Evolutionary conservation across 1,140 invertebrate genomes (phyloP), one percentile per base, ranked within the genome.

Genomic region (Notospermus geniculatus): DNA sequence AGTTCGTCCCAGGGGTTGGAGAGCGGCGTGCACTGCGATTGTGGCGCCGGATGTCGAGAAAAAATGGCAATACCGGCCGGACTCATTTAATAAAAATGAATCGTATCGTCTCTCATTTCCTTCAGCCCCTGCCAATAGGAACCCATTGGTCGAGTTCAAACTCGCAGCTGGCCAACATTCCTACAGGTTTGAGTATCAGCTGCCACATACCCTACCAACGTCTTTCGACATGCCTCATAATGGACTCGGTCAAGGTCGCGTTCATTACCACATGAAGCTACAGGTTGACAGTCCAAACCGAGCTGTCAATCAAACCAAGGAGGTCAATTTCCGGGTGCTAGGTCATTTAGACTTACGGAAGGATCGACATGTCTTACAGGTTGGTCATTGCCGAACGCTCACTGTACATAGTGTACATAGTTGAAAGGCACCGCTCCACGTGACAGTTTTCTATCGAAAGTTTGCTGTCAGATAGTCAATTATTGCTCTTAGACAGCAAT

Each of bases 241-340:
- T 32, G n/a, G 30, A 2, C 23, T 29, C 5, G 93, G 93, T 72
- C 23, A 28, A 19, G 93, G 93, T 72, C 95, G 93, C 92, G 92
- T 97, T 1, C 93, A 96, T 78, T 97, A 95, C 41, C 78, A 96
- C 88, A 73, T 96, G 93, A 73, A 94, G 94, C 80, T 91, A 92
- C 5, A 92, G 92, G 1, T 82, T 95, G 0, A 84, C 91, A 54
- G 93, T 95, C 77, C 90, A 91, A 1, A 92, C 91, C 27, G 52
- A 67, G 92, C 92, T 1, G 82, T 96, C 13, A 91, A 91, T 2
- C 93, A 96, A 76, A 95, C 96, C 82, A 95, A 95, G 77, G 93
- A 96, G 79, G 93, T 95, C 83, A 92, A 95, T 9, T 96, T 97
- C 78, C 94, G 96, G 69, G 91, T 97, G 0, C 95, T 96, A 91